Base-by-base conservation (phyloP, 2,797 vertebrate species). In the Catostomus latipinnis region DNA sequence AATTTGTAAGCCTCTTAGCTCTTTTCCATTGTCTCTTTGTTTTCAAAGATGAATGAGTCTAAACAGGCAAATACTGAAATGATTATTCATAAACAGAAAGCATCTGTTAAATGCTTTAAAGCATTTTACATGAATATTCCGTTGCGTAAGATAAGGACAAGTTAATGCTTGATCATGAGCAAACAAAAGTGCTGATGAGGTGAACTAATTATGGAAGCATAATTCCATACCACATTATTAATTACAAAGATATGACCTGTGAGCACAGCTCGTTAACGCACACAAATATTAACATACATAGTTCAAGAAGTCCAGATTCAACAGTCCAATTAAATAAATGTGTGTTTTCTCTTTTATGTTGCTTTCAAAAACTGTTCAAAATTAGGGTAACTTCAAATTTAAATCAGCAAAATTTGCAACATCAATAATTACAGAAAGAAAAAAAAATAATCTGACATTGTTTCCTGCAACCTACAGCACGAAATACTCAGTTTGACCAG, bases 161-260 rank as follows among this genome's bases (percentile, higher is more conserved):
- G 74, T 78, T 81, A 81, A 82, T 81, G 80, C 78, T 80, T 72
- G 58, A 82, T 85, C 81, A 84, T 71, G 73, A 81, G 81, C 80
- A 85, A 83, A 81, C 80, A 85, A 87, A 85, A 82, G 81, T 82
- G 82, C 84, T 85, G 84, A 87, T 82, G 75, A 84, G 74, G 67
- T 82, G 71, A 81, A 86, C 22, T 76, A 84, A 84, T 84, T 86
- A 84, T 77, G 62, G 58, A 22, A 61, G 65, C 69, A 76, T 73
- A 78, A 81, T 84, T 81, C 58, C 43, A 78, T 18, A 48, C 60
- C 58, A 58, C 70, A 54, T 81, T 86, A 84, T 82, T 82, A 84
- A 86, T 84, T 85, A 84, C 74, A 76, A 18, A 84, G 78, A 78
- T 72, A 82, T 65, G 67, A 85, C 80, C 85, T 71, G 61, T 16